Base-by-base conservation (phyloP, 2,797 vertebrate species). In the Onychomys torridus region DNA sequence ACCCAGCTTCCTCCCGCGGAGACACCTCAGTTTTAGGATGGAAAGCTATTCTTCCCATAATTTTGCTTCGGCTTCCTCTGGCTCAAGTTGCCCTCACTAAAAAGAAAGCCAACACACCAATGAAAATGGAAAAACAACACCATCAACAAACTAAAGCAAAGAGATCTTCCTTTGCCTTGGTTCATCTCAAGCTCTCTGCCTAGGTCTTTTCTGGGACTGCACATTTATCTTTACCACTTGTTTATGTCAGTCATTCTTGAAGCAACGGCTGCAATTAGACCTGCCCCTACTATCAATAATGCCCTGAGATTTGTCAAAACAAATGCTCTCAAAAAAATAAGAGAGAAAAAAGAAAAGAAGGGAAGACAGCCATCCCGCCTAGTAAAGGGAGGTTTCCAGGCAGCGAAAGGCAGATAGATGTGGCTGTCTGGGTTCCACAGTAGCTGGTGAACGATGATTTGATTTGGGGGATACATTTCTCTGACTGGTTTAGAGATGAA, bases 51-150 rank as follows among this genome's bases (percentile, higher is more conserved):
- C 2, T 78, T 73, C n/a, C 63, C 52, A 59, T 23, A 40, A 43
- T 71, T 82, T 61, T 69, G 63, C 19, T 81, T 91, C 46, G 21
- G 21, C 17, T 92, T 97, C 61, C 55, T 75, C 83, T 63, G n/a
- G 29, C 23, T 55, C 34, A 91, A 52, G n/a, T 63, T 87, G 23
- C 12, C 94, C 34, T 65, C 73, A 78, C 69, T 93, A 21, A 79
- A 77, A 78, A 71, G 34, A 21, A 43, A 13, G 1, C 40, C 34
- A 65, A 3, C 14, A 32, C 46, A 43, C 23, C 8, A 21, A 3
- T 4, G 7, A 32, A 29, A 37, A n/a, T 57, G 7, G 11, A n/a
- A 8, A 27, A 71, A 37, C 25, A 55, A 29, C 14, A 55, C 17
- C 25, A 76, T 6, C 16, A 71, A 91, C 17, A 69, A 25, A 49